A percentile compares a stretch with the other conserved stretches of the same genome.
Conservation (phyloP, 2,888 invertebrate genomes). For the Dusona sp. region DNA sequence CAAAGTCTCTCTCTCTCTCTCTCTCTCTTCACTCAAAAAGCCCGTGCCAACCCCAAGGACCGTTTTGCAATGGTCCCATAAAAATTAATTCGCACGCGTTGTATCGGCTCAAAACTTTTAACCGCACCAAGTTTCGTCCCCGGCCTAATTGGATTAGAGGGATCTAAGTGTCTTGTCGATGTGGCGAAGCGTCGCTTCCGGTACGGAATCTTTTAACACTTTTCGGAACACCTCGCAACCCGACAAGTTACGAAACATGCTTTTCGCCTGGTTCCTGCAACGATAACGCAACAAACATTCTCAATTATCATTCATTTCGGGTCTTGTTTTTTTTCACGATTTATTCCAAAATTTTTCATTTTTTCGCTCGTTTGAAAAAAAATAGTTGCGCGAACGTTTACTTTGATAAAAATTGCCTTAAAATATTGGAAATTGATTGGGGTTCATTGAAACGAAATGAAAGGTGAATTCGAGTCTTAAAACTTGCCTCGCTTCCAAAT, state of each 20-base stretch:
- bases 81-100: constrained; percentile 16
- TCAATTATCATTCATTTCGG: too few relatives aligned
- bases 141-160: constrained; percentile 81
- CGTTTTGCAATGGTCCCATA: constrained; percentile 24
- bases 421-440: too few relatives aligned
- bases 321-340: too few relatives aligned
- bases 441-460: constrained; percentile 32
- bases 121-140: not conserved
- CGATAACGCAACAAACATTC: not conserved
- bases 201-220: constrained; percentile 92
- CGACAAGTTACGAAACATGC: constrained; percentile 90
- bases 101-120: not conserved
- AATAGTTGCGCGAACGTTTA: too few relatives aligned
- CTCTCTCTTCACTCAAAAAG: not conserved
- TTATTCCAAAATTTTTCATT: too few relatives aligned
- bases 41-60: not conserved
- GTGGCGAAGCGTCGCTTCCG: constrained; percentile 91
- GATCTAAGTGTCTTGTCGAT: constrained; percentile 92
- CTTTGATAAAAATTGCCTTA: not conserved
- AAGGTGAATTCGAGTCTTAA: not conserved
- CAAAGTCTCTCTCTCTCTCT: constrained; percentile 15
- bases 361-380: too few relatives aligned
- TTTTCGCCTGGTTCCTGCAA: constrained; percentile 90
- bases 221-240: constrained; percentile 91
- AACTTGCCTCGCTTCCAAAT: constrained; percentile 91